Percentiles rank a stretch among this genome's conserved stretches.
These are phyloP conservation scores for Brienomyrus brachyistius DNA, from an alignment of 2,113 vertebrate species.

Conservation along the genomic window DNA sequence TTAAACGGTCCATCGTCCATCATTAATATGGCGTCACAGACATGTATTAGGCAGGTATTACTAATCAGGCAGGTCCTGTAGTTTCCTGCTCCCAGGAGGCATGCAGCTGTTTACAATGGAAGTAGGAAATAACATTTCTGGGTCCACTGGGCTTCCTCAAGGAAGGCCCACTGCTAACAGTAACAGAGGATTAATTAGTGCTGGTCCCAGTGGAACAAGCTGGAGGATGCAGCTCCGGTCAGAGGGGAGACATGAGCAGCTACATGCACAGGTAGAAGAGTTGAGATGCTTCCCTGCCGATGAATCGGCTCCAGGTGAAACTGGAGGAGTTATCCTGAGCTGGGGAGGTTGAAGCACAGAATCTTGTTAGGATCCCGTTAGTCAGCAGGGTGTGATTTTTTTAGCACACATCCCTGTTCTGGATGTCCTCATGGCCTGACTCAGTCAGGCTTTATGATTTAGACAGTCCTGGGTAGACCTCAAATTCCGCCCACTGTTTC, in stretches of 20 bases:
- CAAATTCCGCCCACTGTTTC: neutral
- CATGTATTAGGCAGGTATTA: slow-evolving; percentile 20
- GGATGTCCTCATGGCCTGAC: neutral
- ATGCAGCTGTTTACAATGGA: slow-evolving; percentile 83
- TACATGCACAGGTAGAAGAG: slow-evolving; percentile 57
- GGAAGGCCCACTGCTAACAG: slow-evolving; percentile 83
- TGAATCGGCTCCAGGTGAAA: slow-evolving; percentile 58
- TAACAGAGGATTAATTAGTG: slow-evolving; percentile 96
- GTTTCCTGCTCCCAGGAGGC: slow-evolving; percentile 55
- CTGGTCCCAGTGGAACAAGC: slow-evolving; percentile 67
- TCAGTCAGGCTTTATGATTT: neutral
- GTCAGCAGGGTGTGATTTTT: neutral
- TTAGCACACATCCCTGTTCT: neutral
- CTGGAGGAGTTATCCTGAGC: slow-evolving; percentile 51
- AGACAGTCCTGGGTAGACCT: neutral
- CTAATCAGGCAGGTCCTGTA: slow-evolving; percentile 24
- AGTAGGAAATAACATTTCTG: slow-evolving; percentile 85
- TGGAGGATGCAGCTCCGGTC: slow-evolving; percentile 62
- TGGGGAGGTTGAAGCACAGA: slow-evolving; percentile 50
- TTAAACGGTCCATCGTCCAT: slow-evolving; percentile 11
- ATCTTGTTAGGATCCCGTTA: slow-evolving; percentile 15
- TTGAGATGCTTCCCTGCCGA: slow-evolving; percentile 49
- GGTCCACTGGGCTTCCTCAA: slow-evolving; percentile 62
- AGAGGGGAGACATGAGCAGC: slow-evolving; percentile 65
- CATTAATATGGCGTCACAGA: slow-evolving; percentile 17